Base-by-base conservation (phyloP, 2,888 invertebrate species). In the Thelaira solivaga region DNA sequence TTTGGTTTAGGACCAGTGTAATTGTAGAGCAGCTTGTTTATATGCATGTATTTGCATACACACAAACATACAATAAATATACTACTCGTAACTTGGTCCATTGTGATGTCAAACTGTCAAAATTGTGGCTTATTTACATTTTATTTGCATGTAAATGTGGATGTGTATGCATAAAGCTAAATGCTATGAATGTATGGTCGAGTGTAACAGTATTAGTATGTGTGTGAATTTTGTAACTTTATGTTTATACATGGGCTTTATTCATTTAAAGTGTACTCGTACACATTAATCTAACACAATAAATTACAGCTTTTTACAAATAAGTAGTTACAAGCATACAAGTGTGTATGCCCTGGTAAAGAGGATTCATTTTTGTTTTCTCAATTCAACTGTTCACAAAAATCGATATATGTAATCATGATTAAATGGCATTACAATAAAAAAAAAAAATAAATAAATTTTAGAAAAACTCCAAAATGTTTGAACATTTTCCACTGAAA, bases 51-150 rank as follows among this genome's bases (percentile, higher is more conserved):
- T 2, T 26, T 67, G 16, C 7, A n/a, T 13, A 41, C 20, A 29
- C n/a, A n/a, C n/a, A n/a, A n/a, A n/a, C n/a, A n/a, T n/a, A n/a
- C n/a, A n/a, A n/a, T n/a, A n/a, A n/a, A n/a, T n/a, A n/a, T n/a
- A n/a, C n/a, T n/a, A n/a, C n/a, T n/a, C n/a, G n/a, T 59, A 55
- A 26, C 41, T 53, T 61, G 16, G 41, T 34, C 41, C 43, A 62
- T 62, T 62, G 36, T 62, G 62, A 75, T 75, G 75, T 75, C 68
- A 75, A 55, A 68, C 62, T 75, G 75, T 69, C 75, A 74, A 74
- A 74, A 68, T 68, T 53, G 68, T 62, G 47, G 68, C 49, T 75
- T 75, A 68, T 75, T 75, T 75, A 69, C 62, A 75, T 62, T 68
- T 59, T 43, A 11, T 59, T 49, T 26, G 13, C 31, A 26, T 41